phyloP scores from a whole-genome alignment of 2,888 invertebrate species.

The Unio delphinus region DNA sequence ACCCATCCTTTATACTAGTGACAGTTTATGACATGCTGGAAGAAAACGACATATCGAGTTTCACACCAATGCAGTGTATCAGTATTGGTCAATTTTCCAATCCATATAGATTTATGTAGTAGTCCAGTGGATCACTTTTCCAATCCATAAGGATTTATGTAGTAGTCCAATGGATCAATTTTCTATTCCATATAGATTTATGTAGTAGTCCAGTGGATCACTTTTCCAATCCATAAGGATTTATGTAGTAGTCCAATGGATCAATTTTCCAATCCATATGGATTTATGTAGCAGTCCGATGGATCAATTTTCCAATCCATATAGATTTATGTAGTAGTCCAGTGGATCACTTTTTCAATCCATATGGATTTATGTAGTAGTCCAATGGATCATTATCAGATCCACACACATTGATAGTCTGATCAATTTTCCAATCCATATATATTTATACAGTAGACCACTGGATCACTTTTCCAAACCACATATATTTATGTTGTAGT shows the following conservation, averaged over 20 bases:
- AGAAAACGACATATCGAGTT: too few relatives aligned
- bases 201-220: too few relatives aligned
- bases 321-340: constrained; percentile 12
- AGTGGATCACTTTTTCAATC: constrained; percentile 2
- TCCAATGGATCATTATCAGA: background rate
- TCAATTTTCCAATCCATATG: too few relatives aligned
- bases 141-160: constrained; percentile 28
- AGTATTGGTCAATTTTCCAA: constrained; percentile 1
- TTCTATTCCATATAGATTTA: too few relatives aligned
- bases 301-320: constrained; percentile 13
- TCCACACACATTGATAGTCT: constrained; percentile 32
- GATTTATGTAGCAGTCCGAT: too few relatives aligned
- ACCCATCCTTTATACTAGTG: too few relatives aligned
- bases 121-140: background rate
- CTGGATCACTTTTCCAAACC: constrained; percentile 5
- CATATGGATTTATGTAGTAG: constrained; percentile 20
- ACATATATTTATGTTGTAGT: constrained; percentile 36
- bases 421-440: too few relatives aligned
- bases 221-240: constrained; percentile 23
- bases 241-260: constrained; percentile 19
- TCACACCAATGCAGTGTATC: too few relatives aligned
- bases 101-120: constrained; percentile 2
- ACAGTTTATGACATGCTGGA: too few relatives aligned
- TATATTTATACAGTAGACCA: too few relatives aligned
- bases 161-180: constrained; percentile 16